Conservation (phyloP, 2,113 vertebrate species). For the Rhea americana region DNA sequence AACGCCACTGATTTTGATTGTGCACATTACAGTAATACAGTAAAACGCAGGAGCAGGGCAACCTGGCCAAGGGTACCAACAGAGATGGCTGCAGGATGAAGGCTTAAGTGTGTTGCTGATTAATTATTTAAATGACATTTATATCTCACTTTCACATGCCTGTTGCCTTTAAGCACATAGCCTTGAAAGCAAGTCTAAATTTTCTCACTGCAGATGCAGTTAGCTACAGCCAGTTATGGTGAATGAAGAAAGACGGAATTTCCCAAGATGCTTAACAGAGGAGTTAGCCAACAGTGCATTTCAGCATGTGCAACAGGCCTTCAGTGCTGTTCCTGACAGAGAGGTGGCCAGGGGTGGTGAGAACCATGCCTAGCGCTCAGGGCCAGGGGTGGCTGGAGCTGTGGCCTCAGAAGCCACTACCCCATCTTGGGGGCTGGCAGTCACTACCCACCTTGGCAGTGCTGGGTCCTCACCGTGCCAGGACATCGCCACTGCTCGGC, state of each 20-base stretch:
- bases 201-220: accelerated
- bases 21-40: not conserved
- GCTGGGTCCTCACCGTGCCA: too few relatives aligned
- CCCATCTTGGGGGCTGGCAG: too few relatives aligned
- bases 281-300: not conserved
- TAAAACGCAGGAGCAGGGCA: not conserved
- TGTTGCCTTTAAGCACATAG: accelerated
- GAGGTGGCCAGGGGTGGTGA: too few relatives aligned
- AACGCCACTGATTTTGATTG: accelerated
- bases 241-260: not conserved
- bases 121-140: accelerated
- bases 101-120: not conserved
- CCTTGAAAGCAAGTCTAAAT: not conserved
- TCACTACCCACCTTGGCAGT: too few relatives aligned
- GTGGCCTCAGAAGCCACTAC: too few relatives aligned
- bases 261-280: accelerated
- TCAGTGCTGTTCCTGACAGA: not conserved
- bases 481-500: not conserved
- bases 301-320: accelerated
- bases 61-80: not conserved
- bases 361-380: too few relatives aligned
- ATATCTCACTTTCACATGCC: accelerated
- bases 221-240: too few relatives aligned
- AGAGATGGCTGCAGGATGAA: not conserved
- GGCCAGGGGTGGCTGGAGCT: too few relatives aligned